Conservation (phyloP, 2,797 vertebrate genomes). For the Pipistrellus pipistrellus region DNA sequence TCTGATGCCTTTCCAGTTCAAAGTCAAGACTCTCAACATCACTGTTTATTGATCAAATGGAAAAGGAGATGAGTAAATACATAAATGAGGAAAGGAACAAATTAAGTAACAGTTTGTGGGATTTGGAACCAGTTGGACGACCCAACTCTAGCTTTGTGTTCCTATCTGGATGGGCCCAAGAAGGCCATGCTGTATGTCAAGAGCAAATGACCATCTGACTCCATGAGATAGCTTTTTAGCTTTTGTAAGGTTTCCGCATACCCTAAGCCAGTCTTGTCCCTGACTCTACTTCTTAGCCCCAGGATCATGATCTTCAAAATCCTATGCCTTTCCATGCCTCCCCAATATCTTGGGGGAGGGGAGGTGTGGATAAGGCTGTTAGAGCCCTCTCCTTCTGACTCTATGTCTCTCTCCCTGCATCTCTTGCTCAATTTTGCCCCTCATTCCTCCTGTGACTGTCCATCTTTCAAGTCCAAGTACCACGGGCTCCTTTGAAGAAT, state of each 20-base stretch:
- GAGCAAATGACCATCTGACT: not conserved
- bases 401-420: not conserved
- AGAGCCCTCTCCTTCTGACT: not conserved
- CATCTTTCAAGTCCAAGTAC: slow-evolving; percentile 53
- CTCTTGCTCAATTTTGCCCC: not conserved
- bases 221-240: not conserved
- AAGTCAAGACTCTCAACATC: not conserved
- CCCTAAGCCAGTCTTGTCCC: not conserved
- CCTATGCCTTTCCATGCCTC: not conserved
- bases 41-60: not conserved
- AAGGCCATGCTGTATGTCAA: not conserved
- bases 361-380: not conserved
- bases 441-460: not conserved
- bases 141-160: not conserved
- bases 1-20: not conserved
- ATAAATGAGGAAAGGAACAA: not conserved
- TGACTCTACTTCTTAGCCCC: not conserved
- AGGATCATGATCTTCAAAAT: not conserved
- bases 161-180: not conserved
- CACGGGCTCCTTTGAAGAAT: slow-evolving; percentile 56
- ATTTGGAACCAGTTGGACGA: not conserved
- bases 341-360: not conserved
- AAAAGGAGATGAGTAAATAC: not conserved
- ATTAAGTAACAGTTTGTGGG: not conserved
- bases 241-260: not conserved